Conservation (phyloP, 2,888 invertebrate species). For the Drosophila neutralis region DNA sequence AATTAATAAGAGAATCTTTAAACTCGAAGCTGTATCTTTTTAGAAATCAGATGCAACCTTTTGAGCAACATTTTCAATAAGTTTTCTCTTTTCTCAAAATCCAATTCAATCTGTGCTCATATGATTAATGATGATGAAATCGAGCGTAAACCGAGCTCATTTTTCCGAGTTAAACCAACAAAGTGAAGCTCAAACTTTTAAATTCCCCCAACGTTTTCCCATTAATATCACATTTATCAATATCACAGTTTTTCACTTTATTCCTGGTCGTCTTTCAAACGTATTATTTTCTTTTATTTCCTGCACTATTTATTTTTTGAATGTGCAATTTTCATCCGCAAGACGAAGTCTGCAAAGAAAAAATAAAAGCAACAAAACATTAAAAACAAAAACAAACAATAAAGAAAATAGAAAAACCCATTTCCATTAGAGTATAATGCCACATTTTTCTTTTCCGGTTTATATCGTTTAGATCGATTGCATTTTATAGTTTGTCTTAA, state of each 20-base stretch:
- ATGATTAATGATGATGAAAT: slow-evolving; percentile 71
- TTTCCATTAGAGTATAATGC: slow-evolving; percentile 76
- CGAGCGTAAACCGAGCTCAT: slow-evolving; percentile 66
- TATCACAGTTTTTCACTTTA: slow-evolving; percentile 79
- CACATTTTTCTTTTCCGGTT: slow-evolving; percentile 79
- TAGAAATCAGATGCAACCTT: neutral
- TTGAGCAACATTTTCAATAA: slow-evolving; percentile 19
- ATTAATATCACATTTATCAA: slow-evolving; percentile 79
- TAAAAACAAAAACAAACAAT: slow-evolving; percentile 37
- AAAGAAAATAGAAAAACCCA: slow-evolving; percentile 62
- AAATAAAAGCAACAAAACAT: slow-evolving; percentile 5
- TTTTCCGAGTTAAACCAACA: slow-evolving; percentile 57
- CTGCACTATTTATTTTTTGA: slow-evolving; percentile 33
- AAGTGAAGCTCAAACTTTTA: slow-evolving; percentile 64
- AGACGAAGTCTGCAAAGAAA: slow-evolving; percentile 43
- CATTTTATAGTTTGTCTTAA: slow-evolving; percentile 81
- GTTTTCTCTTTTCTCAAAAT: slow-evolving; percentile 12
- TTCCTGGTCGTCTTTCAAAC: slow-evolving; percentile 57
- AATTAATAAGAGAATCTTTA: neutral
- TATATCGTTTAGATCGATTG: slow-evolving; percentile 81
- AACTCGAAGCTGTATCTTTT: neutral
- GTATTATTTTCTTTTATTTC: slow-evolving; percentile 64
- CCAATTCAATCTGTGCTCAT: slow-evolving; percentile 27
- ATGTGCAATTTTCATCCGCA: slow-evolving; percentile 64
- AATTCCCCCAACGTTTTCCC: slow-evolving; percentile 72